Evolutionary conservation across 2,113 vertebrate species (phyloP).

Genomic region (Pantherophis guttatus): DNA sequence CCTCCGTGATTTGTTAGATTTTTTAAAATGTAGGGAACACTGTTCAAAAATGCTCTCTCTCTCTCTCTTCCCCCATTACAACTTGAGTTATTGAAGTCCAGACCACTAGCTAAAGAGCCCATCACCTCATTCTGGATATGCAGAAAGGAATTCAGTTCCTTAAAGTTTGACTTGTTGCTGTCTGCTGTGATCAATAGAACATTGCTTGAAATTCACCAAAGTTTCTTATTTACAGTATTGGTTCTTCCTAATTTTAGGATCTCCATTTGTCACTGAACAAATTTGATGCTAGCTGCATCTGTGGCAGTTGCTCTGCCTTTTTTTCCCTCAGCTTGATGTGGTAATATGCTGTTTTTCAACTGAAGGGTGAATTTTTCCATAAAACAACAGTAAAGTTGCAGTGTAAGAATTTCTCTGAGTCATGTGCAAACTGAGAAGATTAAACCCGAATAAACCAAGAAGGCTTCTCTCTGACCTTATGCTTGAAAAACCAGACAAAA

Average conservation of each 20-base stretch:
- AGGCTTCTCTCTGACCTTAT: background rate
- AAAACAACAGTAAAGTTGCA: background rate
- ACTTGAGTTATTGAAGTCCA: background rate
- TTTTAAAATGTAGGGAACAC: background rate
- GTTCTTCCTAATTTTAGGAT: slow-evolving; percentile 37
- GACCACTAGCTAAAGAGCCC: background rate
- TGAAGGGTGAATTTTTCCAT: accelerated
- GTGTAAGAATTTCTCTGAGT: background rate
- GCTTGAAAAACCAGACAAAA: background rate
- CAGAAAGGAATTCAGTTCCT: background rate
- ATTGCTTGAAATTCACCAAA: background rate
- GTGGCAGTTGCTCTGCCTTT: background rate
- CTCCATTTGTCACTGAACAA: slow-evolving; percentile 18
- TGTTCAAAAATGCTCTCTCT: background rate
- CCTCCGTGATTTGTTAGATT: background rate
- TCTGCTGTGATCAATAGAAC: background rate
- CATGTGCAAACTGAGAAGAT: background rate
- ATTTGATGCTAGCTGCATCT: slow-evolving; percentile 29
- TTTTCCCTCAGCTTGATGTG: background rate
- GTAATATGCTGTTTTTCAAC: background rate
- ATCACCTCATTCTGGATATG: background rate
- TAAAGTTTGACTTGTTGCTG: background rate
- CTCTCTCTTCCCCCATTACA: too few species aligned
- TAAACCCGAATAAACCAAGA: background rate
- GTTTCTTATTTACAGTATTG: slow-evolving; percentile 8